phyloP scores from a whole-genome alignment of 1,140 invertebrate species.

The Brachionus koreanus region DNA sequence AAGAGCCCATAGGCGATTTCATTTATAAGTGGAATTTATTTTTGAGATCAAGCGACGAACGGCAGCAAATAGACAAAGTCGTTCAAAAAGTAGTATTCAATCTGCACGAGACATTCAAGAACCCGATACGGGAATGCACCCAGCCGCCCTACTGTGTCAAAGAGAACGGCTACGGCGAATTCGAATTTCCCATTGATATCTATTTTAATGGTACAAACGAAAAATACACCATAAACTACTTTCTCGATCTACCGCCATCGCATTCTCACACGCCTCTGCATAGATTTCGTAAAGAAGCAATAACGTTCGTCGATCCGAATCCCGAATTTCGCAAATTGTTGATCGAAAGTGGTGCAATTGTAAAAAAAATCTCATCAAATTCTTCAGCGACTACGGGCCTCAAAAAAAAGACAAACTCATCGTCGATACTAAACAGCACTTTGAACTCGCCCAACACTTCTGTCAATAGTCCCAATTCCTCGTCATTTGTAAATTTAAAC shows the following conservation, averaged over 20 bases:
- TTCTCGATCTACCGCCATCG: conserved; percentile 5
- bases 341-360: conserved; percentile 23
- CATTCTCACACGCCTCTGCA: not conserved
- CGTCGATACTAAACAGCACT: not conserved
- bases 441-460: not conserved
- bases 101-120: conserved; percentile 21
- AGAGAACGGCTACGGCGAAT: conserved; percentile 42
- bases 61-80: conserved; percentile 35
- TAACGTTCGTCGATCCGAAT: conserved; percentile 36
- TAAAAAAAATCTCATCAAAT: not conserved
- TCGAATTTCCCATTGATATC: conserved; percentile 39
- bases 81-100: conserved; percentile 41
- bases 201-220: conserved; percentile 19
- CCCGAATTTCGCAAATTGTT: conserved; percentile 12
- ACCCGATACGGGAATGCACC: not conserved
- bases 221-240: conserved; percentile 37
- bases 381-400: not conserved
- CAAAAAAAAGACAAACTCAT: conserved; percentile 8
- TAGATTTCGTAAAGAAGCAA: conserved; percentile 11
- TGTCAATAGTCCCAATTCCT: not conserved
- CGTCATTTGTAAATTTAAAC: not conserved
- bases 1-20: conserved; percentile 33
- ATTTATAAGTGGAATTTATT: conserved; percentile 42
- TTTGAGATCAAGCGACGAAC: conserved; percentile 30
- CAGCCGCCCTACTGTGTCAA: conserved; percentile 35